Percentiles rank a stretch among this genome's conserved stretches.
Conservation (phyloP, 2,113 vertebrate genomes). For the Aplodontia rufa region DNA sequence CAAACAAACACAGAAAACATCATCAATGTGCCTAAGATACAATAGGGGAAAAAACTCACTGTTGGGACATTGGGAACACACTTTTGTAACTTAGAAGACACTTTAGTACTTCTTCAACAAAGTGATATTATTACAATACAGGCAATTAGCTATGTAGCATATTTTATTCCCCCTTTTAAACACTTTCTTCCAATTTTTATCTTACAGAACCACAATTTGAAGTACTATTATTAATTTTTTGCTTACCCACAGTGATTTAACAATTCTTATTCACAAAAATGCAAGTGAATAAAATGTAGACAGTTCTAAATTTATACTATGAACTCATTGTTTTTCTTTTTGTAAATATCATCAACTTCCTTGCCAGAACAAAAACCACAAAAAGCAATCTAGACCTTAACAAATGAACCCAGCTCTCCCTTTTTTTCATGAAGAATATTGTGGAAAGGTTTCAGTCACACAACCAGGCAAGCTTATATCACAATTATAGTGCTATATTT, state of each 20-base stretch:
- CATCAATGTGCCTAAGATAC: not conserved
- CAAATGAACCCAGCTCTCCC: not conserved
- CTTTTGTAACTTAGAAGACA: not conserved
- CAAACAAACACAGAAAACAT: not conserved
- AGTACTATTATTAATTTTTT: not conserved
- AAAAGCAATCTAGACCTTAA: not conserved
- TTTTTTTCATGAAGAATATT: not conserved
- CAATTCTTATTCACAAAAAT: not conserved
- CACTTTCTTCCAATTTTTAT: conserved; percentile 4
- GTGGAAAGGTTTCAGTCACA: not conserved
- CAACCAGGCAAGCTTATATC: not conserved
- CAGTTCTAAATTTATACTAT: not conserved
- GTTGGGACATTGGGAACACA: not conserved
- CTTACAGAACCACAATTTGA: not conserved
- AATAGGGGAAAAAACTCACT: too few species aligned
- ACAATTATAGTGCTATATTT: not conserved
- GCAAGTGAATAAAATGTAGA: not conserved
- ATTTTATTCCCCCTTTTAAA: not conserved
- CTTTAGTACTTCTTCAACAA: not conserved
- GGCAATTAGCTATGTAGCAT: not conserved
- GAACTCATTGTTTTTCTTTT: conserved; percentile 3
- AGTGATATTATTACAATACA: not conserved
- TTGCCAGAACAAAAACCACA: conserved; percentile 7
- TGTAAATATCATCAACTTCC: not conserved
- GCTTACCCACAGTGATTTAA: not conserved